Evolutionary conservation across 2,797 vertebrate species (phyloP).

Genomic region (Neosalanx taihuensis): DNA sequence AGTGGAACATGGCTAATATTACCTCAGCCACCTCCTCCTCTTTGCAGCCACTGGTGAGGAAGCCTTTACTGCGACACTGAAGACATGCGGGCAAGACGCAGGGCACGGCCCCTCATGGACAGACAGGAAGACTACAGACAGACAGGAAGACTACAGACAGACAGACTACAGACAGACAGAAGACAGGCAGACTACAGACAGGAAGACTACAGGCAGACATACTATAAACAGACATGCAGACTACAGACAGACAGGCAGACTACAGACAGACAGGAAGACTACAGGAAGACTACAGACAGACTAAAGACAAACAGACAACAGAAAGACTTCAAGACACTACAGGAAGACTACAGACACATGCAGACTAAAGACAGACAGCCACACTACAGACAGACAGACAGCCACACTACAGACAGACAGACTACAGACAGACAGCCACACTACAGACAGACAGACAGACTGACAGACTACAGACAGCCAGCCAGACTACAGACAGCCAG

Average conservation of each 20-base stretch:
- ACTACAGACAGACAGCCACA: background rate
- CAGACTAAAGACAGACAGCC: constrained; percentile 20
- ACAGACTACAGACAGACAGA: too few species aligned
- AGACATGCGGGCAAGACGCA: constrained; percentile 76
- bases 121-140: constrained; percentile 29
- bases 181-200: too few species aligned
- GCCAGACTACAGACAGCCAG: constrained; percentile 5
- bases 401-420: too few species aligned
- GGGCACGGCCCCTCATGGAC: constrained; percentile 23
- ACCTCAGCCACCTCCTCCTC: constrained; percentile 97
- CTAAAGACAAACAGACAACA: constrained; percentile 5
- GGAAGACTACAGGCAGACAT: constrained; percentile 12
- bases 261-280: too few species aligned
- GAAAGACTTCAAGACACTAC: constrained; percentile 10
- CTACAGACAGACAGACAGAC: constrained; percentile 28
- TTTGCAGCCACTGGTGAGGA: constrained; percentile 99
- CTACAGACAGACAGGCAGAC: background rate
- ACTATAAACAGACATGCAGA: constrained; percentile 7
- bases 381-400: too few species aligned
- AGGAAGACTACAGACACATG: constrained; percentile 6
- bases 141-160: constrained; percentile 4
- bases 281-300: constrained; percentile 21
- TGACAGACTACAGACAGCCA: background rate
- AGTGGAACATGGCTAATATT: constrained; percentile 86
- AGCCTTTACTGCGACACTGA: constrained; percentile 86